Base-by-base conservation (phyloP, 2,888 invertebrate genomes). In the Melanostoma mellinum region DNA sequence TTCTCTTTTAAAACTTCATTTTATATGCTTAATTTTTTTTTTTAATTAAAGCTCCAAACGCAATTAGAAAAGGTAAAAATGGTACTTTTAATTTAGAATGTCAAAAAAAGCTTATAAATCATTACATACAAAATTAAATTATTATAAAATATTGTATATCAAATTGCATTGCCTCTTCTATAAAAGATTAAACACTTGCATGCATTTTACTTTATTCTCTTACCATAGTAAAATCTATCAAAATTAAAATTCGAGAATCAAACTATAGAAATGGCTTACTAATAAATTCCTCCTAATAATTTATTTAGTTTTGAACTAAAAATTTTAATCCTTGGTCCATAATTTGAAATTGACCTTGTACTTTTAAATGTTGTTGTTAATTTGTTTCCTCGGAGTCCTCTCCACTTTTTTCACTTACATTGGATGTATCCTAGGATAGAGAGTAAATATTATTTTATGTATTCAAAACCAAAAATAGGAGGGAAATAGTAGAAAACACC, bases 281-380 rank as follows among this genome's bases (percentile, higher is more conserved):
- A 74, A 67, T 67, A 71, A 73, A 73, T 68, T 72, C 46, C 61
- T 73, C 63, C 65, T 65, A 75, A 56, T 65, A 72, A 81, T 81
- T 81, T 50, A 58, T 73, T 82, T 78, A 82, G 82, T 82, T 82
- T 82, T 58, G n/a, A 82, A 82, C 82, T 82, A 77, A 77, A 73
- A 48, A 38, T 38, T 69, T 35, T 46, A 69, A 82, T 73, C 73
- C 78, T 82, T 69, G 67, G 71, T 30, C 32, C 38, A 44, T 52
- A 33, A 40, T 4, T 36, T 61, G 1, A 50, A 38, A 20, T 67
- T 20, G 48, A 44, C 67, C 61, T 30, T 20, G 33, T 48, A 4
- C 38, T 71, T 46, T 55, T 3, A 33, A 48, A 4, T 52, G 30
- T 65, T 44, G 58, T 10, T 73, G 73, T 85, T 80, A 80, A 48